Conservation (phyloP, 2,113 vertebrate species). For the Rattus rattus region DNA sequence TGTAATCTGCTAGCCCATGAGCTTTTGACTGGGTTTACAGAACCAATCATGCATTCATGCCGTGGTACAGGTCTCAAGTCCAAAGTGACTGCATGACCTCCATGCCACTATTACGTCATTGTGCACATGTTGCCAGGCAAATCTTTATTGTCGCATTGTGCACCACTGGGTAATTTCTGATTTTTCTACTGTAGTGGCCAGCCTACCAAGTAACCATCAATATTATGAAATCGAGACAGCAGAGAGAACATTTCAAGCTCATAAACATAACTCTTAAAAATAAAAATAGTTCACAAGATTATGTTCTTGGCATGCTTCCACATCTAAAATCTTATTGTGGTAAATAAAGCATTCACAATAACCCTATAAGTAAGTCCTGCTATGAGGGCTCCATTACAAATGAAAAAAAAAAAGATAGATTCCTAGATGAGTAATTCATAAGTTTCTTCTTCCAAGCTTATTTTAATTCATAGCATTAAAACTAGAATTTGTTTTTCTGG, state of each 20-base stretch:
- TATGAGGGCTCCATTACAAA: background rate
- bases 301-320: background rate
- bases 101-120: background rate
- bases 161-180: background rate
- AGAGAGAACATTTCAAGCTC: background rate
- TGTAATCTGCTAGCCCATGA: background rate
- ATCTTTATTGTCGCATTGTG: background rate
- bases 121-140: background rate
- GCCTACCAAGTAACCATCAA: background rate
- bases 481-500: background rate
- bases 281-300: background rate
- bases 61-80: background rate
- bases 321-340: background rate
- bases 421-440: background rate
- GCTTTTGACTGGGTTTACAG: background rate
- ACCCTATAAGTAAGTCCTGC: background rate
- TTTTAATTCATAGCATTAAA: background rate
- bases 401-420: background rate
- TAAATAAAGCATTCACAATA: background rate
- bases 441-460: background rate
- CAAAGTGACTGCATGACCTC: background rate
- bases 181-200: background rate
- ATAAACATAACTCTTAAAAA: background rate
- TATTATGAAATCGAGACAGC: background rate
- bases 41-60: background rate